These are phyloP conservation scores for Heptranchias perlo DNA, from an alignment of 2,113 vertebrate species.

Conservation along the genomic window DNA sequence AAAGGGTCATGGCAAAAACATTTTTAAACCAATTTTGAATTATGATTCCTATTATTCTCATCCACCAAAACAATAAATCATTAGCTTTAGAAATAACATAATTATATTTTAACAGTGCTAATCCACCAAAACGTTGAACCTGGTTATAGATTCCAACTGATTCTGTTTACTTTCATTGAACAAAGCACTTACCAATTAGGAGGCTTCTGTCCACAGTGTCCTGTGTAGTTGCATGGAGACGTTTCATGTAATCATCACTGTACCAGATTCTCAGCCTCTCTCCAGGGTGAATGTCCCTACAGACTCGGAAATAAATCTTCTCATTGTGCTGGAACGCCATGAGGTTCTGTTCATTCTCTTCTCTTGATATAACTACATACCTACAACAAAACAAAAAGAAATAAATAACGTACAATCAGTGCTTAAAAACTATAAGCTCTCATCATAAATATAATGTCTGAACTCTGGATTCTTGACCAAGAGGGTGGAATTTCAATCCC, in stretches of 20 bases:
- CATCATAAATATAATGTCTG: not conserved
- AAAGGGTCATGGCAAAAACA: not conserved
- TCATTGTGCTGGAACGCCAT: constrained; percentile 81
- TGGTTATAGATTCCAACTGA: not conserved
- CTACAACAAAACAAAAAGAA: constrained; percentile 50
- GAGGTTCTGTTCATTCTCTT: constrained; percentile 80
- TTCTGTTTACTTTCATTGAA: not conserved
- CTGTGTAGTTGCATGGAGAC: constrained; percentile 76
- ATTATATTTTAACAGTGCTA: not conserved
- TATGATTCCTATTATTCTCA: not conserved
- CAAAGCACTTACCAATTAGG: constrained; percentile 66
- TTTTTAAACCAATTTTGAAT: not conserved
- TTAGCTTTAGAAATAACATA: not conserved
- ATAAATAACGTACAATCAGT: not conserved
- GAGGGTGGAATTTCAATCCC: not conserved
- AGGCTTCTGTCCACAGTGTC: constrained; percentile 75
- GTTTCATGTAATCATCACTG: constrained; percentile 82
- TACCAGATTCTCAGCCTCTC: constrained; percentile 89
- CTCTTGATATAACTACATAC: constrained; percentile 79
- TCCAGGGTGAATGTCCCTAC: constrained; percentile 68
- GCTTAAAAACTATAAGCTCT: not conserved
- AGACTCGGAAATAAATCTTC: constrained; percentile 80
- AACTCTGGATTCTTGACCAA: not conserved
- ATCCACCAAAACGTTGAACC: not conserved
- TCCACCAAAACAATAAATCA: not conserved